Evolutionary conservation across 2,797 vertebrate genomes (phyloP), one percentile per base, ranked within the genome.

Genomic region (Smutsia temminckii): DNA sequence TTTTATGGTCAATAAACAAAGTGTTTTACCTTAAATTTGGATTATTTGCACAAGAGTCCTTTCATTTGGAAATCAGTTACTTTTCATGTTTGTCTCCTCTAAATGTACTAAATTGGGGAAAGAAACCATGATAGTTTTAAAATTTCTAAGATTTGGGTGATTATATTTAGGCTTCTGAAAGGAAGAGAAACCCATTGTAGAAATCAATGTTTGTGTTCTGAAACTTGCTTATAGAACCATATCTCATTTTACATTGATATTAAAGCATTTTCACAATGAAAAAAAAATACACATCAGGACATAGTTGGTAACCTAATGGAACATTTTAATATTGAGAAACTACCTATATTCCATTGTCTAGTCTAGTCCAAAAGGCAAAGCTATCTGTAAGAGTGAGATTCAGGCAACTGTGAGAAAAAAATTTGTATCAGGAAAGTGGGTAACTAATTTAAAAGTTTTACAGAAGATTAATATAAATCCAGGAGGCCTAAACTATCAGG

Each of bases 161-260:
- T 93, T 16, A 63, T 93, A 89, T 96, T 91, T 93, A 94, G 63
- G 23, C 40, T 95, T 93, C 46, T 64, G 34, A 87, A 96, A 96
- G 51, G 63, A 81, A 89, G 53, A 88, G 25, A 93, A 87, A 87
- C n/a, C 34, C 40, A 40, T 89, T 72, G 84, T 95, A 68, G 42
- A 91, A 95, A 68, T 85, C 25, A 66, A 1, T 91, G 49, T 75
- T 88, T 64, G 11, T 71, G 20, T 93, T 87, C 51, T 92, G n/a
- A 91, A 96, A 79, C 78, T 63, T 96, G 37, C 61, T 90, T 95
- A 25, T 96, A 89, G 95, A 96, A 94, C 14, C 42, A 8, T 37
- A 72, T 94, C 55, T 66, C 32, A 88, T 93, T 96, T 93, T 94
- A 88, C 3, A 87, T 72, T 88, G 51, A 91, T 94, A 89, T 77